These are phyloP conservation scores for Telmatherina bonti DNA, from an alignment of 2,797 vertebrate genomes.

Conservation along the genomic window DNA sequence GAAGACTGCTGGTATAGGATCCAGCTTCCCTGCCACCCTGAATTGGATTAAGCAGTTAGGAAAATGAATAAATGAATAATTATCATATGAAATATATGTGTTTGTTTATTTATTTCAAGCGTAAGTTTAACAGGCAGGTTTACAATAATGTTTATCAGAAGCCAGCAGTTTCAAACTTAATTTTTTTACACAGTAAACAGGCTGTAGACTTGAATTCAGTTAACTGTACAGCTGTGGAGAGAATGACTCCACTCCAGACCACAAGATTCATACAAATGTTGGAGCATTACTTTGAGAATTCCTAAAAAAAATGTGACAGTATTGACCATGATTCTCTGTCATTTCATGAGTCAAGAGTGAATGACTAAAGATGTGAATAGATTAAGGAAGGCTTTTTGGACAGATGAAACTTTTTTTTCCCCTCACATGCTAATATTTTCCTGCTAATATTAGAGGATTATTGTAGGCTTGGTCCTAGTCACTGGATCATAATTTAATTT, in stretches of 20 bases:
- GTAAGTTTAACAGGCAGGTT: background rate
- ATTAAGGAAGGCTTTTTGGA: conserved; percentile 43
- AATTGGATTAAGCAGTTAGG: no score
- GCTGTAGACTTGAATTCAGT: no score
- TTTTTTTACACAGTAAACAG: background rate
- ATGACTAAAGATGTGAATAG: conserved; percentile 47
- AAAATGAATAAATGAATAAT: no score
- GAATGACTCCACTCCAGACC: background rate
- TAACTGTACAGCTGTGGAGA: background rate
- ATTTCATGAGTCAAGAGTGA: conserved; percentile 43
- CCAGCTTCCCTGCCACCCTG: no score
- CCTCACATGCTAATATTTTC: background rate
- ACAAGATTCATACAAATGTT: background rate
- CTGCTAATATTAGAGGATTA: conserved; percentile 16
- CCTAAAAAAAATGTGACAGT: conserved; percentile 45
- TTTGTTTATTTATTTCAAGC: background rate
- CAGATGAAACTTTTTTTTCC: conserved; percentile 5
- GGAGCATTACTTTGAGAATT: conserved; percentile 27
- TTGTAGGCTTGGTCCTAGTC: background rate
- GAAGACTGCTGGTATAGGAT: no score
- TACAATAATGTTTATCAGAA: background rate
- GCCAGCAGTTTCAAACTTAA: background rate
- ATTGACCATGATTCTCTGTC: conserved; percentile 9
- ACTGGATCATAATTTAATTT: background rate
- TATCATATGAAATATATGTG: no score